Conservation (phyloP, 2,797 vertebrate genomes). For the Neosilurus mollespiculum region DNA sequence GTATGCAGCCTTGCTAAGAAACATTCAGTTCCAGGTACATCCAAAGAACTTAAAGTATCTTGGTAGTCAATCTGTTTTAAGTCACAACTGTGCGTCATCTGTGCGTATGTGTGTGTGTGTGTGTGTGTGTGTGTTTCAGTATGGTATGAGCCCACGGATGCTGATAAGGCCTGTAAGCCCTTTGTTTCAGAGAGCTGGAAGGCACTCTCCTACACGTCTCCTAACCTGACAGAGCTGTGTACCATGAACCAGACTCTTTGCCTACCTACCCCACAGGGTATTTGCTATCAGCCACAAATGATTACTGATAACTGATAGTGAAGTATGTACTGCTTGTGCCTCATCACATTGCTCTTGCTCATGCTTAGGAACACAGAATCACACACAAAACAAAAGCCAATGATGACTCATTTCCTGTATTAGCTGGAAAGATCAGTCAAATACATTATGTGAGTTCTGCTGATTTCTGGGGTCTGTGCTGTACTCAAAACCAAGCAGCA, state of each 20-base stretch:
- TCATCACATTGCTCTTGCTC: not conserved
- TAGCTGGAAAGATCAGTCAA: not conserved
- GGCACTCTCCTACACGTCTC: slow-evolving; percentile 80
- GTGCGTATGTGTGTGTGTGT: slow-evolving; percentile 10
- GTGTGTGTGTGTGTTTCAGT: slow-evolving; percentile 67
- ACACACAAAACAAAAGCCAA: not conserved
- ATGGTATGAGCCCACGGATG: slow-evolving; percentile 89
- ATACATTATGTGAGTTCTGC: not conserved
- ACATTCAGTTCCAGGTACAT: slow-evolving; percentile 75
- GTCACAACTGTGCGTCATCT: slow-evolving; percentile 24
- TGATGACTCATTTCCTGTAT: slow-evolving; percentile 21
- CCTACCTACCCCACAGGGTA: slow-evolving; percentile 79
- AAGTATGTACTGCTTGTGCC: not conserved
- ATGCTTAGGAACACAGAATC: not conserved
- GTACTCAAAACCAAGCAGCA: not conserved
- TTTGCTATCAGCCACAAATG: slow-evolving; percentile 4
- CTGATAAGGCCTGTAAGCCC: slow-evolving; percentile 84
- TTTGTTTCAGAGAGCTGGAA: slow-evolving; percentile 89
- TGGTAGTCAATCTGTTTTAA: not conserved
- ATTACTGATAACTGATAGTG: not conserved
- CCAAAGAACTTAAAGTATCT: not conserved
- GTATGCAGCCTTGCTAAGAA: slow-evolving; percentile 78
- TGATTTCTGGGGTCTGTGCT: not conserved
- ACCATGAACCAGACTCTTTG: slow-evolving; percentile 81
- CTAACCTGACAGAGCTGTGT: slow-evolving; percentile 83